Evolutionary conservation across 2,888 invertebrate genomes (phyloP).

Genomic region (Eristalinus sepulchralis): DNA sequence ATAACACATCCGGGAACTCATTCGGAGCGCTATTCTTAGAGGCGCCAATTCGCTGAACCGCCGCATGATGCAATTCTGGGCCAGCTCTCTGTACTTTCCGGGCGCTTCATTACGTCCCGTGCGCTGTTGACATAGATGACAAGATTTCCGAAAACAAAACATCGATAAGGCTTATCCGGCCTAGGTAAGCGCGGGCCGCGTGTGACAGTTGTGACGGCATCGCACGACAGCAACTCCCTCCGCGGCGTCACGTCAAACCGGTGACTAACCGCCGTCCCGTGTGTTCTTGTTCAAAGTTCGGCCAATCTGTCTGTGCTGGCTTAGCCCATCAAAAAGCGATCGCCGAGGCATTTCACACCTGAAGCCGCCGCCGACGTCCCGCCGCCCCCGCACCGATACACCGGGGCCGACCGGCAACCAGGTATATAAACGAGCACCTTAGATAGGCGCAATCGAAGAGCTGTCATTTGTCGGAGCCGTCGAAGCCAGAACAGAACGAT

Average conservation of each 20-base stretch:
- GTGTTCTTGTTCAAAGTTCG: constrained; percentile 17
- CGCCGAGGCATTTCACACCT: constrained; percentile 43
- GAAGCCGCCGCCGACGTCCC: background rate
- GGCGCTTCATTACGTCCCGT: background rate
- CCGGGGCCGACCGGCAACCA: constrained; percentile 1
- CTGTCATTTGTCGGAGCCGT: constrained; percentile 42
- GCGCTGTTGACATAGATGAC: constrained; percentile 25
- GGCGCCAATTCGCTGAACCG: background rate
- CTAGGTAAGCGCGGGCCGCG: background rate
- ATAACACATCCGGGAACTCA: background rate
- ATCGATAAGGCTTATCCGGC: background rate
- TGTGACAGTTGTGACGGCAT: background rate
- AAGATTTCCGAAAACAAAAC: constrained; percentile 11
- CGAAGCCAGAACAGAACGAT: constrained; percentile 20
- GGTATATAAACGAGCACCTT: constrained; percentile 20
- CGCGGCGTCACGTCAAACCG: background rate
- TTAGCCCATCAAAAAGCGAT: constrained; percentile 13
- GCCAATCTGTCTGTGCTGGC: background rate
- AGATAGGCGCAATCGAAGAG: constrained; percentile 49
- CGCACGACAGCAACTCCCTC: background rate
- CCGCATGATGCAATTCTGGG: background rate
- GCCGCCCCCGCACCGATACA: background rate
- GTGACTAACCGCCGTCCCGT: background rate
- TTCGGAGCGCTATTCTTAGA: background rate
- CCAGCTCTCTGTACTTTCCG: background rate